Percentiles rank a stretch among this genome's conserved stretches.
phyloP scores from a whole-genome alignment of 2,888 invertebrate species.

The Endotricha flammealis region DNA sequence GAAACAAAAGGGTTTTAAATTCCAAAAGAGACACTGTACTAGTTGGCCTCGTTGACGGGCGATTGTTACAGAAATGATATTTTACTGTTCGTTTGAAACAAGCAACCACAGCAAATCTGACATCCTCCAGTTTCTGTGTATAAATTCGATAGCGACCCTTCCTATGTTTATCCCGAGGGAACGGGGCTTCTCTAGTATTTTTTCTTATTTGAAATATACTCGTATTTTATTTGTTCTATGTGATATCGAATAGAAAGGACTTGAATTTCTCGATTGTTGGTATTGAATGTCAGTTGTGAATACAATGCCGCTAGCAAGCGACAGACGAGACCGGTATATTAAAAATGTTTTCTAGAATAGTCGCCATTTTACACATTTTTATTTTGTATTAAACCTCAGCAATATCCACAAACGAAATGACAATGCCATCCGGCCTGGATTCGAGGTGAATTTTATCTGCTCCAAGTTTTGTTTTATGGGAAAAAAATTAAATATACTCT shows the following conservation, averaged over 20 bases:
- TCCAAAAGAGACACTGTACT: slow-evolving; percentile 9
- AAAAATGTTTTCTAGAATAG: not conserved
- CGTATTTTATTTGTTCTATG: not conserved
- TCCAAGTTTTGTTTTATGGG: too few relatives aligned
- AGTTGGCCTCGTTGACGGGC: slow-evolving; percentile 16
- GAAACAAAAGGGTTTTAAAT: slow-evolving; percentile 11
- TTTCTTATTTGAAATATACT: not conserved
- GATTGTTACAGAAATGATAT: slow-evolving; percentile 13
- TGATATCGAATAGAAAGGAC: not conserved
- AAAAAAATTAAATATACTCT: too few relatives aligned
- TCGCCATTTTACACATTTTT: too few relatives aligned
- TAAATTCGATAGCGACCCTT: slow-evolving; percentile 8
- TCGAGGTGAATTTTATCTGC: too few relatives aligned
- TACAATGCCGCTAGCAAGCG: not conserved
- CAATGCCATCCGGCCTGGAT: too few relatives aligned
- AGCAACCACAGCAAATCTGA: slow-evolving; percentile 7
- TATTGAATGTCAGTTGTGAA: not conserved
- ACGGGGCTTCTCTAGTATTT: not conserved
- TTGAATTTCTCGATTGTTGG: not conserved
- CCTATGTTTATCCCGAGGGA: slow-evolving; percentile 7
- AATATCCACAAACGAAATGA: too few relatives aligned
- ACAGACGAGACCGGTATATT: slow-evolving; percentile 17
- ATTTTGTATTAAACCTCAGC: too few relatives aligned
- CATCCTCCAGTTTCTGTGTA: slow-evolving; percentile 7
- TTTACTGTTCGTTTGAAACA: slow-evolving; percentile 12